phyloP scores from a whole-genome alignment of 2,888 invertebrate species.

The Aphelenchoides bicaudatus region DNA sequence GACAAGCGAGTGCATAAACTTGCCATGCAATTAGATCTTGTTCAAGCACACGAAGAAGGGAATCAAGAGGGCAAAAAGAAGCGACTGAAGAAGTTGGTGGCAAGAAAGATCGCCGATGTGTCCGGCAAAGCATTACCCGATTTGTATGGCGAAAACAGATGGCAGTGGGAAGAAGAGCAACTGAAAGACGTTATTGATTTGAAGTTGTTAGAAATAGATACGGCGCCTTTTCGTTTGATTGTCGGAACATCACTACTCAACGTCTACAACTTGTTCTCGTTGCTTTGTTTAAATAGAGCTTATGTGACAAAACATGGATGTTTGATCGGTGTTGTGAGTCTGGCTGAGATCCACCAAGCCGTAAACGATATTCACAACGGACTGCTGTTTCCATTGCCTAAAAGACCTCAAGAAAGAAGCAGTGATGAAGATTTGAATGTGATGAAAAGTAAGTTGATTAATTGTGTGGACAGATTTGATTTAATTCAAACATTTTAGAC shows the following conservation, averaged over 20 bases:
- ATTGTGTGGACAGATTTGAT: no score
- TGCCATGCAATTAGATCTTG: background rate
- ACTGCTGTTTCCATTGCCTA: background rate
- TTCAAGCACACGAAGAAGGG: background rate
- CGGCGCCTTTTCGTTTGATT: constrained; percentile 90
- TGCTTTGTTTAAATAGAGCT: constrained; percentile 31
- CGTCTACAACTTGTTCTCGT: constrained; percentile 41
- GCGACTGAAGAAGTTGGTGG: no score
- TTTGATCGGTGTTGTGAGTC: constrained; percentile 87
- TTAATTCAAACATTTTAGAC: no score
- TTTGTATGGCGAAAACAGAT: constrained; percentile 64
- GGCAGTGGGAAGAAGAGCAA: constrained; percentile 86
- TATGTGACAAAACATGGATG: constrained; percentile 74
- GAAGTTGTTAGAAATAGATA: constrained; percentile 74
- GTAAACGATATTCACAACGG: constrained; percentile 2
- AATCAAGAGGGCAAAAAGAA: no score
- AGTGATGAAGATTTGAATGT: background rate
- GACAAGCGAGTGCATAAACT: background rate
- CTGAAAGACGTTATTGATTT: constrained; percentile 73
- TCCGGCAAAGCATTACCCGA: constrained; percentile 52
- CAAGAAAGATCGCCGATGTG: background rate
- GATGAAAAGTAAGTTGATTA: background rate
- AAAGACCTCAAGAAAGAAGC: background rate
- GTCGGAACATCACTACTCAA: constrained; percentile 38
- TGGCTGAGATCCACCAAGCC: constrained; percentile 68